Base-by-base conservation (phyloP, 2,797 vertebrate species). In the Phalanger gymnotis region DNA sequence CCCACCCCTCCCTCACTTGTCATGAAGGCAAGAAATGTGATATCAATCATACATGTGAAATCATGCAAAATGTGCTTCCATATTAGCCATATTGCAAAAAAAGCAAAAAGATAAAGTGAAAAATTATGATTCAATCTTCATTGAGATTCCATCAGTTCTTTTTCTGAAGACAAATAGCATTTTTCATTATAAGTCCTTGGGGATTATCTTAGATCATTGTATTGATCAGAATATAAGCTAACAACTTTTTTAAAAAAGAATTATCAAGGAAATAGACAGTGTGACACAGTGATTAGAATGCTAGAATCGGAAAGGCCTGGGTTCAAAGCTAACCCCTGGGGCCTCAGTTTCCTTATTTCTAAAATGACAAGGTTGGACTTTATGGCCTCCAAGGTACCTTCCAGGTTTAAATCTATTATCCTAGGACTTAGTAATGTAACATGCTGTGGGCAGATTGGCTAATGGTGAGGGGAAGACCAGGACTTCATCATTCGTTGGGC, bases 401-500 rank as follows among this genome's bases (percentile, higher is more conserved):
- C 16, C 16, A 73, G 66, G 73, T 47, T 40, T 81, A 81, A 47
- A 81, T 25, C 73, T 47, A 22, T 47, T 40, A 47, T 87, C 40
- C 2, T 57, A 53, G 89, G 92, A 97, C 11, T 81, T 93, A 95
- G 30, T 55, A 96, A 93, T n/a, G 92, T 95, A 55, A 53, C 73
- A 91, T 92, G 47, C 92, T 91, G 53, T 94, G 93, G 61, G 93
- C 90, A 95, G 7, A 73, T 16, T 52, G 34, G 93, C 90, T 97
- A 92, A 89, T 90, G 55, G 58, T 53, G 34, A 97, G 56, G 87
- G 96, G 95, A 92, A 92, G 12, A 31, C 66, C 92, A 93, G n/a
- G 94, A 5, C 0, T 96, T 98, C 96, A 96, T 98, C 96, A 93
- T 92, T 97, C 51, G 22, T 73, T 61, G 22, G 90, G 91, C 92